Base-by-base conservation (phyloP, 2,113 vertebrate genomes). In the Gnathonemus longibarbis region DNA sequence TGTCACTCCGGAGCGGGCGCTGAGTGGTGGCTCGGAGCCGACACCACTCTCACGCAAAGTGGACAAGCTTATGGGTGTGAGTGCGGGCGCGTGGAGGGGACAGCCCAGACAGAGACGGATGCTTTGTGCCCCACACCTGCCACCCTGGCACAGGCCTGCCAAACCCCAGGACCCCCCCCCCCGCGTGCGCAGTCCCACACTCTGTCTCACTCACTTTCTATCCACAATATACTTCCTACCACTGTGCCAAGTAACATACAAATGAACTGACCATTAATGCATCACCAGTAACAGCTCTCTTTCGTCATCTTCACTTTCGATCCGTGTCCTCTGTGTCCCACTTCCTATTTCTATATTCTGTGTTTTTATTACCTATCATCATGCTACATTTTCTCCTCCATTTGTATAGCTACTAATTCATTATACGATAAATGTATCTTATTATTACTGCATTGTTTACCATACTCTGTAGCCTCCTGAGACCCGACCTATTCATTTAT, bases 161-260 rank as follows among this genome's bases (percentile, higher is more conserved):
- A 91, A 89, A 92, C 93, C 94, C 92, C 88, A 93, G 87, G 86
- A 10, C 48, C 89, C 86, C 35, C 66, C 90, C 91, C 92, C 66
- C 90, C 90, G 92, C 1, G 35, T 0, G 3, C 91, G 91, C 1
- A 27, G 80, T 2, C 3, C 21, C 0, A 0, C 13, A 27, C 8
- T 90, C 19, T 85, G 52, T 35, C 17, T 92, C 91, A 66, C 66
- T 92, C 88, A 90, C 89, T 10, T 45, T 17, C 27, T 89, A 90
- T 90, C 90, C 93, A 77, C 35, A 39, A 77, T 35, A 77, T 17
- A 19, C 35, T 77, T 77, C 74, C 74, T 77, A 70, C 62, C 27
- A 70, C 62, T 70, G 62, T 10, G n/a, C 35, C 70, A 39, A 77
- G 70, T 77, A 7, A 19, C 74, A 17, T 42, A 35, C 74, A 77